Evolutionary conservation across 2,113 vertebrate species (phyloP).

Genomic region (Myotis lucifugus): DNA sequence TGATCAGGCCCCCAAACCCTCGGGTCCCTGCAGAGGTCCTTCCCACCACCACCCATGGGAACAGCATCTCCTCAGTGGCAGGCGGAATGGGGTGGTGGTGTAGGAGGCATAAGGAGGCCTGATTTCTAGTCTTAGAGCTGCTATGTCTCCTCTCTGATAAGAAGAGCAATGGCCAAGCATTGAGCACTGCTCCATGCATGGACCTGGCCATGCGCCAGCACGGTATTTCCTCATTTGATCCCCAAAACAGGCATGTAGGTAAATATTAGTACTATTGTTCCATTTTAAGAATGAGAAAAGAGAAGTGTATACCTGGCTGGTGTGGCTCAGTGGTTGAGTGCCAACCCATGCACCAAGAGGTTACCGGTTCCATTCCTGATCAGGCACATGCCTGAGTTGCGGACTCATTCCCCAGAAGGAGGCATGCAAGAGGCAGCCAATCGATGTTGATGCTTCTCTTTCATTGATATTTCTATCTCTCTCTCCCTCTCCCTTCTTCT

Average conservation of each 20-base stretch:
- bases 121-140: background rate
- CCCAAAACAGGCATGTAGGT: background rate
- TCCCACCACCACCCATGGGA: rapidly evolving
- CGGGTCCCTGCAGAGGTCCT: background rate
- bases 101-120: background rate
- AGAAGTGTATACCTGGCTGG: background rate
- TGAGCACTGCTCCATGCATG: background rate
- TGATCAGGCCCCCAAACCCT: background rate
- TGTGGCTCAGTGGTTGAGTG: no score
- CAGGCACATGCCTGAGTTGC: no score
- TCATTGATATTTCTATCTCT: no score
- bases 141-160: background rate
- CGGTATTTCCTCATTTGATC: background rate
- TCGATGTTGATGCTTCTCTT: no score
- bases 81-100: rapidly evolving
- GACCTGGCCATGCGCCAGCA: rapidly evolving
- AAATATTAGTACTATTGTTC: background rate
- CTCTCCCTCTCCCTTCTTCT: no score
- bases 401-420: no score
- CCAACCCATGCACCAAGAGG: no score
- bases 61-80: background rate
- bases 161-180: background rate
- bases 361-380: no score
- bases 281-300: background rate
- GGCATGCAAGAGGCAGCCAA: no score